phyloP scores from a whole-genome alignment of 1,140 invertebrate species.

The Carposina sasakii region DNA sequence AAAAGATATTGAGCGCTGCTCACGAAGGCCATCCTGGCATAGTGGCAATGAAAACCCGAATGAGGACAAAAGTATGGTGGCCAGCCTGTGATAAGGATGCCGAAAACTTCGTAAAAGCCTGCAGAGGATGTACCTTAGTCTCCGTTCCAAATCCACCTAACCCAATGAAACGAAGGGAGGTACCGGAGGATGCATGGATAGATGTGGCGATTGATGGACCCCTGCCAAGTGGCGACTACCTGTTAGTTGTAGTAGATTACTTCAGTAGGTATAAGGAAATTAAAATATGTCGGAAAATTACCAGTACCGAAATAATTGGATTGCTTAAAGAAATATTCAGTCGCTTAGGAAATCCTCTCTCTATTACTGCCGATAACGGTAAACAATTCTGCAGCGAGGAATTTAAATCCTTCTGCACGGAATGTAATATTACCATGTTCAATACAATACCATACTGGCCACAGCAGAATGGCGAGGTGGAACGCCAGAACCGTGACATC shows the following conservation, averaged over 20 bases:
- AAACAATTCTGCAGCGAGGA: conserved; percentile 20
- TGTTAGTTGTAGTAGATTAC: conserved; percentile 18
- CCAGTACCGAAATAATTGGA: conserved; percentile 14
- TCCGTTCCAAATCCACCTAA: conserved; percentile 15
- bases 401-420: conserved; percentile 21
- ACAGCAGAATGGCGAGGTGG: conserved; percentile 36
- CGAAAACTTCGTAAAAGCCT: conserved; percentile 49
- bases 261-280: conserved; percentile 10
- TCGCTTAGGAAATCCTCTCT: conserved; percentile 11
- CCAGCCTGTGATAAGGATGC: conserved; percentile 58
- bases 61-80: conserved; percentile 49
- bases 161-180: conserved; percentile 20
- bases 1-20: conserved; percentile 27
- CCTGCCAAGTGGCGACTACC: conserved; percentile 16
- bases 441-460: conserved; percentile 32
- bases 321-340: conserved; percentile 12
- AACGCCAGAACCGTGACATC: conserved; percentile 32
- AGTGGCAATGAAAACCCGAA: conserved; percentile 69
- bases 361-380: conserved; percentile 23
- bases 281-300: conserved; percentile 10
- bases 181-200: conserved; percentile 21
- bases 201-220: conserved; percentile 25
- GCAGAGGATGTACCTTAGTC: conserved; percentile 45
- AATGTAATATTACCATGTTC: conserved; percentile 21
- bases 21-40: conserved; percentile 36